These are phyloP conservation scores for Plebejus argus DNA, from an alignment of 2,888 invertebrate genomes.

Conservation along the genomic window DNA sequence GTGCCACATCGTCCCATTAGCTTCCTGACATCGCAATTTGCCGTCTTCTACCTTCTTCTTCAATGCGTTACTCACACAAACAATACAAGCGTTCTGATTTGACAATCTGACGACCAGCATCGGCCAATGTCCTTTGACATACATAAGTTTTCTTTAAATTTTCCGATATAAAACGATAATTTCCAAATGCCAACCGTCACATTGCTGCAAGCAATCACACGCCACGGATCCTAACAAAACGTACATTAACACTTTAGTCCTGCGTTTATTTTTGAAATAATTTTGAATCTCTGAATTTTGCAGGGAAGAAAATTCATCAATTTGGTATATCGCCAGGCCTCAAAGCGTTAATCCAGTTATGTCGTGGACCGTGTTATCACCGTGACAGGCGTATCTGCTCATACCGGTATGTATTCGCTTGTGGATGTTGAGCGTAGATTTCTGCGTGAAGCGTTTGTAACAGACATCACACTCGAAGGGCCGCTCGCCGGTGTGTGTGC, in stretches of 20 bases:
- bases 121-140: background rate
- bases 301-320: background rate
- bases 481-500: constrained; percentile 80
- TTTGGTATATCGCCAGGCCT: background rate
- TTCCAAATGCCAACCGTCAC: constrained; percentile 37
- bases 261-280: background rate
- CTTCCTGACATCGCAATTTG: constrained; percentile 71
- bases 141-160: background rate
- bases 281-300: background rate
- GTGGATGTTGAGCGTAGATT: constrained; percentile 82
- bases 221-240: constrained; percentile 35
- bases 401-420: constrained; percentile 81
- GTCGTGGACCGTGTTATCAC: background rate
- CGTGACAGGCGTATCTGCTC: constrained; percentile 41
- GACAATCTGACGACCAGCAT: constrained; percentile 22
- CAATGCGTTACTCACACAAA: constrained; percentile 36
- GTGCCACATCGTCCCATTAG: constrained; percentile 73
- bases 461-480: constrained; percentile 81
- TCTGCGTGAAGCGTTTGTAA: constrained; percentile 81
- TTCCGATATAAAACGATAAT: background rate
- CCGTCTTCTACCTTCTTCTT: constrained; percentile 64
- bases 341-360: constrained; percentile 33
- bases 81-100: constrained; percentile 12
- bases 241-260: constrained; percentile 33
- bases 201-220: constrained; percentile 36